Percentiles rank a stretch among this genome's conserved stretches.
phyloP scores from a whole-genome alignment of 1,140 invertebrate genomes.

The Polypedilum vanderplanki region DNA sequence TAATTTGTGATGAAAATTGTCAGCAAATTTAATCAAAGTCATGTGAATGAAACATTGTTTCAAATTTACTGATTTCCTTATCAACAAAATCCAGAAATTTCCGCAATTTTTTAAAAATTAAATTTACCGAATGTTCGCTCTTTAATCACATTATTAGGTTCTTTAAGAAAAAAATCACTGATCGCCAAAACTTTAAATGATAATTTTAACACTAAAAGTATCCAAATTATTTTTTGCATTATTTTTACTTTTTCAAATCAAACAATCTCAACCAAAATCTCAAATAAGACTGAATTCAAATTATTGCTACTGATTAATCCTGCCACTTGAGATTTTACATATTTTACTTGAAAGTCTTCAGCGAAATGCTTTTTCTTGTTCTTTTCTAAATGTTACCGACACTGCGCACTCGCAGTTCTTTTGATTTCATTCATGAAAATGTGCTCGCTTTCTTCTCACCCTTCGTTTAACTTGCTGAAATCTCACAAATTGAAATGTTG shows the following conservation, averaged over 20 bases:
- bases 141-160: not conserved
- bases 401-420: not conserved
- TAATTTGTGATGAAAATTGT: too few relatives aligned
- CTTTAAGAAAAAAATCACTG: constrained; percentile 6
- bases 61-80: too few relatives aligned
- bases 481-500: constrained; percentile 9
- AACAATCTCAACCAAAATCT: not conserved
- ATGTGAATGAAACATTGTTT: too few relatives aligned
- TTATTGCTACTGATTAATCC: not conserved
- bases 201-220: not conserved
- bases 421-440: not conserved
- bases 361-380: not conserved
- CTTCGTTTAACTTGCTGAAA: not conserved
- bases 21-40: too few relatives aligned
- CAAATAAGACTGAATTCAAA: not conserved
- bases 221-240: not conserved
- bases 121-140: not conserved
- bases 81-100: too few relatives aligned
- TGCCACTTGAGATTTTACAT: not conserved
- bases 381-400: not conserved
- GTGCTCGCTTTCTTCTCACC: not conserved
- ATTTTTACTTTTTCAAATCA: not conserved
- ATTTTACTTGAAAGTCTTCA: constrained; percentile 3
- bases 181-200: not conserved
- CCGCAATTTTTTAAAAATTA: too few relatives aligned